Base-by-base conservation (phyloP, 2,113 vertebrate genomes). In the Lampris megalopsis region DNA sequence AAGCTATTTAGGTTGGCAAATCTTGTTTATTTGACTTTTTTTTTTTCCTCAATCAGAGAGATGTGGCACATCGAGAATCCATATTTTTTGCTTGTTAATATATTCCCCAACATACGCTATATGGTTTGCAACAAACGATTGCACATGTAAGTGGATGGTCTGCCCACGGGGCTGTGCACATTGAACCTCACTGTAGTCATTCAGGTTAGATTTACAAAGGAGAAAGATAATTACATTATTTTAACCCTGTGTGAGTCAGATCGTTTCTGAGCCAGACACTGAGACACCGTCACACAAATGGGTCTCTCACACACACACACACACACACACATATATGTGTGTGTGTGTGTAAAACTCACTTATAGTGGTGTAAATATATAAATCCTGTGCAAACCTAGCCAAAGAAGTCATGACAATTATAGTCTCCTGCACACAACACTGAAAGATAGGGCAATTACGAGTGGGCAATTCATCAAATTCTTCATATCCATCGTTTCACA, bases 21-120 rank as follows among this genome's bases (percentile, higher is more conserved):
- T 90, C 94, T 94, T 92, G 93, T 94, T 94, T 11, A 88, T 84
- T 83, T 88, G 79, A 71, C 89, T 79, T 88, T 86, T 87, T 86
- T 91, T 63, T 83, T 87, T 76, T 79, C 77, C 60, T 82, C 72
- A 71, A 69, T 90, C 79, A 71, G 85, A 89, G 80, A 75, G 89
- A 82, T 91, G 86, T 92, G 89, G 92, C 92, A 94, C 91, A 90
- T 89, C 79, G 82, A 88, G 72, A 90, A 91, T 89, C 76, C 79
- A 81, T 85, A 47, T 87, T 92, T 89, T 92, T 92, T 90, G 80
- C 83, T 88, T 88, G 80, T 73, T 87, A 73, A 79, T 87, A 78
- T 83, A 89, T 90, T 80, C 52, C 81, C 80, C 56, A 62, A 41
- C 73, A 86, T 71, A 84, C 81, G 75, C 82, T 74, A 42, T 78